phyloP scores from a whole-genome alignment of 2,797 vertebrate species.

The Zalophus californianus region DNA sequence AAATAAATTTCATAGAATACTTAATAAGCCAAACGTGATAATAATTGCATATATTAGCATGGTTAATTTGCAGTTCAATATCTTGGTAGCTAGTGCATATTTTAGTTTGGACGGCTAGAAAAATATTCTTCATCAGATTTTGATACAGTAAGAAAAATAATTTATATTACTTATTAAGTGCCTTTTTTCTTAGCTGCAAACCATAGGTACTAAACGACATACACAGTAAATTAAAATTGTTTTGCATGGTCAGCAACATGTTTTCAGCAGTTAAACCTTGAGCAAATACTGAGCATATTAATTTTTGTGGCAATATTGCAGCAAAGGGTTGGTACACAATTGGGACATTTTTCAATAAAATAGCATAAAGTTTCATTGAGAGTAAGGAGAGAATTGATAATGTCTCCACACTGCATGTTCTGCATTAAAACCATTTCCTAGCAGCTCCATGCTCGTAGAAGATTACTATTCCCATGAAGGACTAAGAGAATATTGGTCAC shows the following conservation, averaged over 20 bases:
- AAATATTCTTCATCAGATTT: conserved; percentile 21
- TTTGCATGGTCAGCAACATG: neutral
- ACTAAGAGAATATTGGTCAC: neutral
- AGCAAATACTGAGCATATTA: neutral
- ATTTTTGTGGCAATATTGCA: neutral
- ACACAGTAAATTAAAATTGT: conserved; percentile 35
- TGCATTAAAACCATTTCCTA: neutral
- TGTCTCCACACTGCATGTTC: neutral
- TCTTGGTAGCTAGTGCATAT: neutral
- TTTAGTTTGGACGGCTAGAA: conserved; percentile 30
- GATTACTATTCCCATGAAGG: neutral
- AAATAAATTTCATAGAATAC: neutral
- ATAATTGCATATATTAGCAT: neutral
- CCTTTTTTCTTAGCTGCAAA: neutral
- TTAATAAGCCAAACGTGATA: neutral
- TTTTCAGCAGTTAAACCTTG: conserved; percentile 32
- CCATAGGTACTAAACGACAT: neutral
- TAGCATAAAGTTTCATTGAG: neutral
- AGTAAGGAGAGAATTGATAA: neutral
- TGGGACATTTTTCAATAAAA: neutral
- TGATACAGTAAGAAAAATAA: conserved; percentile 11
- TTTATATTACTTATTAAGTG: neutral
- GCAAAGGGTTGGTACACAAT: neutral
- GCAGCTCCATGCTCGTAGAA: neutral
- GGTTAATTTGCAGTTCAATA: neutral